A percentile compares a stretch with the other conserved stretches of the same genome.
Conservation (phyloP, 2,888 invertebrate genomes). For the Callyntrura guangdongensis region DNA sequence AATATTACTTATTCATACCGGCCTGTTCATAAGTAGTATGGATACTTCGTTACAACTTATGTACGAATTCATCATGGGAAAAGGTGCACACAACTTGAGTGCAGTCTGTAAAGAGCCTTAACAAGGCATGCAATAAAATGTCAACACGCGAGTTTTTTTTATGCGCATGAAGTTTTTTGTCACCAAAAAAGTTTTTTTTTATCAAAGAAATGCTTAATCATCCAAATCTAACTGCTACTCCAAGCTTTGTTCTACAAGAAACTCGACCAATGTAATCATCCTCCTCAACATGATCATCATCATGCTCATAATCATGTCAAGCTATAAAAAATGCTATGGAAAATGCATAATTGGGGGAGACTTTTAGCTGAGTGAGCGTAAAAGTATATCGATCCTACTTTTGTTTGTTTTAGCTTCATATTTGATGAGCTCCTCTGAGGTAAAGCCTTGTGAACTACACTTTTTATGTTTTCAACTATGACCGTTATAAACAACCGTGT, state of each 20-base stretch:
- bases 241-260: neutral
- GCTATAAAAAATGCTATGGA: too few species aligned
- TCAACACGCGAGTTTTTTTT: conserved; percentile 9
- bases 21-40: neutral
- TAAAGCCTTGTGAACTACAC: too few species aligned
- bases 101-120: neutral
- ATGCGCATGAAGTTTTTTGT: too few species aligned
- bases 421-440: conserved; percentile 4
- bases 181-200: neutral
- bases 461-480: too few species aligned
- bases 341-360: too few species aligned
- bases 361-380: too few species aligned
- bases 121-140: conserved; percentile 17
- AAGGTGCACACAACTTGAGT: neutral
- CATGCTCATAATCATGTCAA: too few species aligned
- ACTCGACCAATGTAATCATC: neutral
- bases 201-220: conserved; percentile 39
- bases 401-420: conserved; percentile 19
- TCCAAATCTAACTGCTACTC: conserved; percentile 19
- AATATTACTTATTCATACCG: neutral
- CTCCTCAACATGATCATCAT: too few species aligned
- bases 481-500: too few species aligned
- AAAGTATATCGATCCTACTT: conserved; percentile 12
- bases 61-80: conserved; percentile 33
- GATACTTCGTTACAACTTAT: neutral